Evolutionary conservation across 1,140 invertebrate species (phyloP).

Genomic region (Frieseomelitta varia): DNA sequence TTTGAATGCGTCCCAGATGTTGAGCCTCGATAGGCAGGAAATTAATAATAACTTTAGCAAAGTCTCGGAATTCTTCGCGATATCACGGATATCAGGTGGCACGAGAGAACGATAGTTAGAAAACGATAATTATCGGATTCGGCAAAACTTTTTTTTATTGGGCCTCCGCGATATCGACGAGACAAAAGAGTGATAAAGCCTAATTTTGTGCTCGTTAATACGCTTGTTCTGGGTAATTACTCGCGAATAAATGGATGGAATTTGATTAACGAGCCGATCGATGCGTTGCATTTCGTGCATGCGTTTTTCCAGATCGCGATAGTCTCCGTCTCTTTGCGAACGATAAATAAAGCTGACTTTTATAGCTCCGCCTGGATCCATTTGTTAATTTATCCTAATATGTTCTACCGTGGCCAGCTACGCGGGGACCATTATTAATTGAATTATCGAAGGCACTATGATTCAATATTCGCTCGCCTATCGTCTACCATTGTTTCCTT

Average conservation of each 20-base stretch:
- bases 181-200: not conserved
- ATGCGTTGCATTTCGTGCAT: not conserved
- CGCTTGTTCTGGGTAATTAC: not conserved
- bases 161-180: conserved; percentile 19
- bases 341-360: conserved; percentile 62
- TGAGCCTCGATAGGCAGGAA: conserved; percentile 58
- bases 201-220: conserved; percentile 14
- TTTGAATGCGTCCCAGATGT: conserved; percentile 64
- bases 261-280: not conserved
- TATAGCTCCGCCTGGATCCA: conserved; percentile 56
- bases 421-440: conserved; percentile 61
- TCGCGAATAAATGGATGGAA: not conserved
- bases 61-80: conserved; percentile 60
- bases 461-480: conserved; percentile 23
- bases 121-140: conserved; percentile 61
- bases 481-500: not conserved
- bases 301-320: not conserved
- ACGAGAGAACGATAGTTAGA: conserved; percentile 33
- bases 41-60: conserved; percentile 70
- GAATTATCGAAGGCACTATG: conserved; percentile 54
- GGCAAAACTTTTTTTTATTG: conserved; percentile 44
- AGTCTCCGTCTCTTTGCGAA: conserved; percentile 33
- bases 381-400: conserved; percentile 70
- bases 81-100: conserved; percentile 47
- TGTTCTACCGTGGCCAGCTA: conserved; percentile 24